Conservation (phyloP, 1,140 invertebrate genomes). For the Hypothenemus hampei region DNA sequence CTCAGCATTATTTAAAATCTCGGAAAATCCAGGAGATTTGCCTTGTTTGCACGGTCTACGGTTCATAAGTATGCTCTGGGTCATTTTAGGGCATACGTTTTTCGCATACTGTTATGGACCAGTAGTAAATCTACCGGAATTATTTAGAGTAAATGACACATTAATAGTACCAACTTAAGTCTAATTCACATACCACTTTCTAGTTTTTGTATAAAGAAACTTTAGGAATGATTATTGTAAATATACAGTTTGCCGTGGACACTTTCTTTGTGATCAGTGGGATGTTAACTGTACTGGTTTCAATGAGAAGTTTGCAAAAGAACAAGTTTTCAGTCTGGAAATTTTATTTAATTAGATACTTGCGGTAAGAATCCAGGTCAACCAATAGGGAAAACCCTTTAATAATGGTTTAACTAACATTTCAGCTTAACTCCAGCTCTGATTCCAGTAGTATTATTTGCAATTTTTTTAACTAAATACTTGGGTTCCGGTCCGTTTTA, state of each 20-base stretch:
- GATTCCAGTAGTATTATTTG: slow-evolving; percentile 1
- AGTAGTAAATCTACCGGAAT: slow-evolving; percentile 21
- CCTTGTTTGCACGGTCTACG: slow-evolving; percentile 51
- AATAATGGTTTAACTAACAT: neutral
- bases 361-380: slow-evolving; percentile 12
- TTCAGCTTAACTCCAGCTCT: slow-evolving; percentile 10
- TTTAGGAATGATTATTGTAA: neutral
- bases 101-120: slow-evolving; percentile 15
- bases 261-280: slow-evolving; percentile 9
- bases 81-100: slow-evolving; percentile 48
- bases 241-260: slow-evolving; percentile 2
- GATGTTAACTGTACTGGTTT: neutral
- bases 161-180: neutral
- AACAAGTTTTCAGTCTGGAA: slow-evolving; percentile 2
- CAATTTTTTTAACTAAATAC: neutral
- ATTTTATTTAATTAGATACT: slow-evolving; percentile 4
- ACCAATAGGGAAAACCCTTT: neutral
- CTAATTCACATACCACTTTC: neutral
- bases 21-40: slow-evolving; percentile 38
- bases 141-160: slow-evolving; percentile 19
- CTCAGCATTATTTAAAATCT: slow-evolving; percentile 23
- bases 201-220: slow-evolving; percentile 2
- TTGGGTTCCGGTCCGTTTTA: slow-evolving; percentile 10
- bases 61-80: slow-evolving; percentile 52
- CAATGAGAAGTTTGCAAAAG: slow-evolving; percentile 3